Conservation (phyloP, 1,140 invertebrate genomes). For the Cotesia typhae region DNA sequence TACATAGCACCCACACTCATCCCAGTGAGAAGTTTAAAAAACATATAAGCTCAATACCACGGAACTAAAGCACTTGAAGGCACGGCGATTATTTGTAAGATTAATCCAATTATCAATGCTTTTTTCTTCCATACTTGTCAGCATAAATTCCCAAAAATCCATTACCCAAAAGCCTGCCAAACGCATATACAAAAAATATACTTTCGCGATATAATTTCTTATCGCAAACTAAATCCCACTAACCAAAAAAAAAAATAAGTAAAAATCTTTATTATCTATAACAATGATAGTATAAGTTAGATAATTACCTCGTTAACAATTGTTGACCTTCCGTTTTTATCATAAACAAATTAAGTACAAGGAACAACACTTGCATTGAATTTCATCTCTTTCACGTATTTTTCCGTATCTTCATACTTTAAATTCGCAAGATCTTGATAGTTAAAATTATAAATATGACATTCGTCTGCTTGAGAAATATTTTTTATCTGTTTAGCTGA, state of each 20-base stretch:
- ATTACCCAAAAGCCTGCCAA: slow-evolving; percentile 69
- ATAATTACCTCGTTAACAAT: slow-evolving; percentile 59
- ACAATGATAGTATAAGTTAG: background rate
- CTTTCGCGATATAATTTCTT: slow-evolving; percentile 60
- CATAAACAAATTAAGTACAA: slow-evolving; percentile 57
- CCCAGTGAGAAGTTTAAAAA: slow-evolving; percentile 67
- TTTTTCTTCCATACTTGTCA: slow-evolving; percentile 68
- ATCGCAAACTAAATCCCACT: slow-evolving; percentile 70
- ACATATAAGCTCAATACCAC: slow-evolving; percentile 66
- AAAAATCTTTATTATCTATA: slow-evolving; percentile 8
- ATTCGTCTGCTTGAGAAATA: slow-evolving; percentile 57
- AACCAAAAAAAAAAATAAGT: slow-evolving; percentile 13
- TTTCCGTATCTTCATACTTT: slow-evolving; percentile 57
- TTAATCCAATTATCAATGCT: slow-evolving; percentile 63
- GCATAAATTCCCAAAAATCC: slow-evolving; percentile 66
- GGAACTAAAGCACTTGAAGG: slow-evolving; percentile 65
- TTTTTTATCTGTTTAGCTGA: slow-evolving; percentile 58
- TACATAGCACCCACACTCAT: slow-evolving; percentile 69
- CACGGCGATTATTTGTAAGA: slow-evolving; percentile 65
- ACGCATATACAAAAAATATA: slow-evolving; percentile 64
- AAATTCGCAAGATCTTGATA: slow-evolving; percentile 60
- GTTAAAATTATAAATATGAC: slow-evolving; percentile 64
- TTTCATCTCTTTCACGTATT: slow-evolving; percentile 45
- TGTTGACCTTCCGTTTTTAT: slow-evolving; percentile 52
- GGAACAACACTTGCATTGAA: slow-evolving; percentile 46